Evolutionary conservation across 2,797 vertebrate genomes (phyloP).

Genomic region (Sebastes taczanowskii): DNA sequence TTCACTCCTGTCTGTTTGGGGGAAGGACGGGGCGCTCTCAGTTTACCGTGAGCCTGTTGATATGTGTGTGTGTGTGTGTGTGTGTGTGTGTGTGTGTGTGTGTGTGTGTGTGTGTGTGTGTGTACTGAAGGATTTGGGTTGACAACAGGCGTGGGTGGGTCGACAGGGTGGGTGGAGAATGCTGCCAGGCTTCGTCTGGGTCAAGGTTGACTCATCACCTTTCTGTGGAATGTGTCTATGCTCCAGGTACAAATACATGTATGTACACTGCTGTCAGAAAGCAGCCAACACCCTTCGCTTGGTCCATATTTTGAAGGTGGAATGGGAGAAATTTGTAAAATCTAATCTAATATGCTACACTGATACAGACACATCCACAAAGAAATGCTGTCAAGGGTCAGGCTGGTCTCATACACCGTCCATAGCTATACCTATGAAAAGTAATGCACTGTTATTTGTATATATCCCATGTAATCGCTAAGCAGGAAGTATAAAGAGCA

Average conservation of each 20-base stretch:
- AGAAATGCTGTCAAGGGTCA: not conserved
- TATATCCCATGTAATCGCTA: not conserved
- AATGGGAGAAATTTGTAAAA: not conserved
- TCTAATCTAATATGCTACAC: not conserved
- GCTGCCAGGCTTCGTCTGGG: slow-evolving; percentile 49
- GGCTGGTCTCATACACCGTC: not conserved
- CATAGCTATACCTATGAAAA: not conserved
- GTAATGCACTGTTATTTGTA: not conserved
- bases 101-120: slow-evolving; percentile 1
- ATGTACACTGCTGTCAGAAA: not conserved
- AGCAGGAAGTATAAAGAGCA: not conserved
- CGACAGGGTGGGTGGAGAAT: not conserved
- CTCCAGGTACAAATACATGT: slow-evolving; percentile 25
- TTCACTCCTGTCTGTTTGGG: slow-evolving; percentile 36
- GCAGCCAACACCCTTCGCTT: not conserved
- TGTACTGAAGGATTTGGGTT: not conserved
- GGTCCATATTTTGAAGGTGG: not conserved
- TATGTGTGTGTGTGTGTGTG: not conserved
- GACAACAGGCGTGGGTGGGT: slow-evolving; percentile 21
- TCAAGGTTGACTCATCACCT: slow-evolving; percentile 63
- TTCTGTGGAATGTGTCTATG: slow-evolving; percentile 67
- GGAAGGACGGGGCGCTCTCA: not conserved
- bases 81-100: slow-evolving; percentile 3
- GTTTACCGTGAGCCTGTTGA: slow-evolving; percentile 39
- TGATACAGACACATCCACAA: not conserved